phyloP scores from a whole-genome alignment of 2,113 vertebrate genomes.

The Psilopogon haemacephalus region DNA sequence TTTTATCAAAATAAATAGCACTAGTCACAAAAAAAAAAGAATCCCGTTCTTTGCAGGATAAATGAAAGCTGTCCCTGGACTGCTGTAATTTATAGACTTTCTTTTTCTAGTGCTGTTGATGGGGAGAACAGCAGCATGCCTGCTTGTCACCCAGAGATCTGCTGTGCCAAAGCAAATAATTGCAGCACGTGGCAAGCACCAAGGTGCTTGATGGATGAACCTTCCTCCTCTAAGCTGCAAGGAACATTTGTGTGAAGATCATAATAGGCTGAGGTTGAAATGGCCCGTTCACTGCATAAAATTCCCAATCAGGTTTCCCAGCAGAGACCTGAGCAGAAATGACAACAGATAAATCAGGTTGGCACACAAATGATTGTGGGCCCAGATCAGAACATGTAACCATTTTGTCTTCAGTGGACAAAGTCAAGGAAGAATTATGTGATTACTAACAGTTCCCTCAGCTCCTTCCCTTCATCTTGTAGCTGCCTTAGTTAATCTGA shows the following conservation, averaged over 20 bases:
- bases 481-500: background rate
- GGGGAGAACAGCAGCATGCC: background rate
- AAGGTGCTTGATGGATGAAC: background rate
- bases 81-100: background rate
- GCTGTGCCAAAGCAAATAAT: slow-evolving; percentile 7
- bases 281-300: background rate
- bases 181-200: background rate
- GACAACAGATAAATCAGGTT: background rate
- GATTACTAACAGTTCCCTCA: background rate
- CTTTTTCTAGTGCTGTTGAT: background rate
- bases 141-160: background rate
- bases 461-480: background rate
- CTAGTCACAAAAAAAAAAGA: background rate
- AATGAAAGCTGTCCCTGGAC: background rate
- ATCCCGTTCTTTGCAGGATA: background rate
- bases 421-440: background rate
- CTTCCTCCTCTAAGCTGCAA: background rate
- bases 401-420: background rate
- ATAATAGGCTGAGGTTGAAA: background rate
- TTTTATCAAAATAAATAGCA: background rate
- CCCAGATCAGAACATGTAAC: background rate
- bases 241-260: background rate
- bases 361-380: background rate
- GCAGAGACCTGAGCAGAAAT: background rate
- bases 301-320: background rate